These are phyloP conservation scores for Sarcophaga rosellei DNA, from an alignment of 2,888 invertebrate genomes.

Conservation along the genomic window DNA sequence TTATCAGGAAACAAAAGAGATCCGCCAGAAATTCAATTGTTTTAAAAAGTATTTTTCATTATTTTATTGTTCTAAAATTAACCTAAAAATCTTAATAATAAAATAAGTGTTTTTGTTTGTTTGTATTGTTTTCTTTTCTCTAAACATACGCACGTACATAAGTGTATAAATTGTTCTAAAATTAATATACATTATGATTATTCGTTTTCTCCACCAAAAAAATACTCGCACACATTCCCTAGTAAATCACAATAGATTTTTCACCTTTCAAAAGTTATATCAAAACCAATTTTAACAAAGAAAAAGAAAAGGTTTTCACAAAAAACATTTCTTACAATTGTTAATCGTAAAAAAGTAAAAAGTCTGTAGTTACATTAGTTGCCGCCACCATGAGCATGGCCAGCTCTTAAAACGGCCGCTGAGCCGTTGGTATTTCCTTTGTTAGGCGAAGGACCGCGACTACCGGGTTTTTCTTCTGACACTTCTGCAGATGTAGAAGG, in stretches of 20 bases:
- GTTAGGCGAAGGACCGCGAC: slow-evolving; percentile 27
- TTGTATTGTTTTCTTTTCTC: neutral
- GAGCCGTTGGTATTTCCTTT: neutral
- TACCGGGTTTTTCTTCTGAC: slow-evolving; percentile 42
- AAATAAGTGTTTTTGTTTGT: neutral
- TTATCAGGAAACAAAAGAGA: no score
- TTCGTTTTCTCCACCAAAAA: slow-evolving; percentile 17
- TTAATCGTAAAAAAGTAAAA: neutral
- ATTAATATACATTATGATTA: slow-evolving; percentile 2
- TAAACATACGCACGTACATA: neutral
- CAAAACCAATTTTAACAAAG: slow-evolving; percentile 8
- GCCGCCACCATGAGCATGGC: slow-evolving; percentile 73
- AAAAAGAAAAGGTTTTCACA: neutral
- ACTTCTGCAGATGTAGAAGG: slow-evolving; percentile 25
- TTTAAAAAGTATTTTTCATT: slow-evolving; percentile 9
- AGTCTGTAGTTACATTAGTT: slow-evolving; percentile 59
- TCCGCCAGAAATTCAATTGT: neutral
- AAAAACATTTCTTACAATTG: slow-evolving; percentile 1
- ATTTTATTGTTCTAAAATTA: slow-evolving; percentile 30
- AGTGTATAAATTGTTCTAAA: neutral
- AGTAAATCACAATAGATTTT: slow-evolving; percentile 35
- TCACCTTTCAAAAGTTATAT: neutral
- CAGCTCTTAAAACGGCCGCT: slow-evolving; percentile 69
- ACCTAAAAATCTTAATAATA: slow-evolving; percentile 23
- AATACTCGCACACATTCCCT: slow-evolving; percentile 1